Evolutionary conservation across 1,140 invertebrate species (phyloP).

Genomic region (Oscheius sp.): DNA sequence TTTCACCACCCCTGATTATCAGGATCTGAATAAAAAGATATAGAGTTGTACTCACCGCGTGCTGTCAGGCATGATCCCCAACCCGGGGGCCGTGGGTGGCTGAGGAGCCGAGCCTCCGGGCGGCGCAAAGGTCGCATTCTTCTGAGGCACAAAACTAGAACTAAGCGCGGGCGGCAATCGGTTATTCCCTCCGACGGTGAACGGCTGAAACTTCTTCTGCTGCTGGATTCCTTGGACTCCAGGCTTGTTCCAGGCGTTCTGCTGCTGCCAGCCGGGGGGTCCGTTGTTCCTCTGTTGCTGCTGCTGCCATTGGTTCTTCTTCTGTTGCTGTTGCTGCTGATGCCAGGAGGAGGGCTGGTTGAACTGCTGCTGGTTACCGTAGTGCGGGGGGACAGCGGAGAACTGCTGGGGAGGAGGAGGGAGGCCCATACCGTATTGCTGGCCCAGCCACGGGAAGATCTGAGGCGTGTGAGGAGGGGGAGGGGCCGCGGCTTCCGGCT

Average conservation of each 20-base stretch:
- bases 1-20: no score
- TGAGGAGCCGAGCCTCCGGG: conserved; percentile 11
- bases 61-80: not conserved
- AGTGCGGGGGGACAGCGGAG: not conserved
- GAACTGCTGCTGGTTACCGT: not conserved
- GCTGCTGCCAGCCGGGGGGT: not conserved
- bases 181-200: conserved; percentile 10
- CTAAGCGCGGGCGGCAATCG: not conserved
- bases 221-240: conserved; percentile 4
- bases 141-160: not conserved
- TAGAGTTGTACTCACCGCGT: not conserved
- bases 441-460: conserved; percentile 1
- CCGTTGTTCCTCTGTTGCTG: conserved; percentile 14
- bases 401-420: not conserved
- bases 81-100: conserved; percentile 9
- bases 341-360: not conserved
- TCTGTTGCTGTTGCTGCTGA: not conserved
- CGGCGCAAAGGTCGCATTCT: conserved; percentile 3
- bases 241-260: not conserved
- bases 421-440: not conserved
- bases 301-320: not conserved
- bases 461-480: conserved; percentile 13
- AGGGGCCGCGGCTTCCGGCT: conserved; percentile 9
- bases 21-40: not conserved
- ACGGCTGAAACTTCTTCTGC: conserved; percentile 18